Evolutionary conservation across 2,888 invertebrate species (phyloP).

Genomic region (Drosophila percnosoma): DNA sequence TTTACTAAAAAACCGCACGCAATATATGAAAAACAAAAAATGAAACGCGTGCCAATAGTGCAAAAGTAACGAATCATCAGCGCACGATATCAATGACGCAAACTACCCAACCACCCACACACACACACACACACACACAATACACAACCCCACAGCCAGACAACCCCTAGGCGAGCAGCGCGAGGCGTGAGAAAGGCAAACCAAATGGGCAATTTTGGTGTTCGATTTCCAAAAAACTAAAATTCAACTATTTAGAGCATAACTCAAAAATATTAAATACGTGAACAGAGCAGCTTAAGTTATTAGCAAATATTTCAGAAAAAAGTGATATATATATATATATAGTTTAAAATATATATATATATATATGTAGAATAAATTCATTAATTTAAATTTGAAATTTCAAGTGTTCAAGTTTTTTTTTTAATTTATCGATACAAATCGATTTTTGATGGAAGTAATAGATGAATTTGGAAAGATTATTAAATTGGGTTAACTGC

Average conservation of each 20-base stretch:
- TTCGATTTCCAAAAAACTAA: slow-evolving; percentile 12
- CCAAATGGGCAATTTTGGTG: neutral
- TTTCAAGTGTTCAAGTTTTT: neutral
- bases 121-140: neutral
- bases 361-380: neutral
- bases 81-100: slow-evolving; percentile 53
- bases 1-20: slow-evolving; percentile 35
- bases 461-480: neutral
- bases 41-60: slow-evolving; percentile 40
- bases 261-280: neutral
- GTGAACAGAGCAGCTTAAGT: neutral
- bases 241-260: neutral
- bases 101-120: slow-evolving; percentile 1
- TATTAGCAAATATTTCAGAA: neutral
- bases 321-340: neutral
- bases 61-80: slow-evolving; percentile 47
- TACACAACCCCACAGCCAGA: neutral
- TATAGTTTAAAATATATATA: neutral
- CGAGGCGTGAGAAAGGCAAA: slow-evolving; percentile 65
- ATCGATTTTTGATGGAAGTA: neutral
- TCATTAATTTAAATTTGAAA: neutral
- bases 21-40: slow-evolving; percentile 10
- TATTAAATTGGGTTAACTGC: no score
- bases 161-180: neutral
- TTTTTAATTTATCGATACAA: neutral